These are phyloP conservation scores for Xiphophorus hellerii DNA, from an alignment of 2,113 vertebrate species.

Conservation along the genomic window DNA sequence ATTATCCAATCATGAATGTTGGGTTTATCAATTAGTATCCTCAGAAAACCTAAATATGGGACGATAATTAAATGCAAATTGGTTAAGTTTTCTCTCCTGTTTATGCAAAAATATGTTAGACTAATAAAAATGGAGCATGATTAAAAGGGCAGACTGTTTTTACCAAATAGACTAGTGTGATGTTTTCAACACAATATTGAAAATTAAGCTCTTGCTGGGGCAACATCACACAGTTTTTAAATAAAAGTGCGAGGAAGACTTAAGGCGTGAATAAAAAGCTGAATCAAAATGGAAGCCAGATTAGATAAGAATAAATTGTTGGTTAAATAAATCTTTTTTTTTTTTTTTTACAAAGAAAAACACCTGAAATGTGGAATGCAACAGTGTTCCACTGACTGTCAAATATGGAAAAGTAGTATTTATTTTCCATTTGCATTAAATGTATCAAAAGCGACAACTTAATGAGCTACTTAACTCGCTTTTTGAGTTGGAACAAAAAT, in stretches of 20 bases:
- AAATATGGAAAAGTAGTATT: no score
- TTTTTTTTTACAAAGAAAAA: no score
- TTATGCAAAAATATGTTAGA: conserved; percentile 5
- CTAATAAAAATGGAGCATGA: background rate
- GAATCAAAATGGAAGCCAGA: background rate
- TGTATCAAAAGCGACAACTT: no score
- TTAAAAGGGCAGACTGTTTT: background rate
- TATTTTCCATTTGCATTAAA: no score
- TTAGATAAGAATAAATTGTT: background rate
- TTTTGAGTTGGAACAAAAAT: no score
- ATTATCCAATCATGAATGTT: background rate
- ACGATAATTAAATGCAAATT: background rate
- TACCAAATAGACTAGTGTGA: background rate
- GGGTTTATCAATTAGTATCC: background rate
- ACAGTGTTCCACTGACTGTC: no score
- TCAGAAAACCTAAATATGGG: background rate
- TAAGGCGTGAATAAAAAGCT: background rate
- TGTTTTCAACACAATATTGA: background rate
- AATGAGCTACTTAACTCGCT: no score
- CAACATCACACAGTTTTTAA: background rate
- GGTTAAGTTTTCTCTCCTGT: background rate
- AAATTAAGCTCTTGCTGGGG: background rate
- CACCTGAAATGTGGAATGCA: no score
- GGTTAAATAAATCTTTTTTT: no score
- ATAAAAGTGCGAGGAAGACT: background rate